A percentile compares a stretch with the other conserved stretches of the same genome.
These are phyloP conservation scores for Allobates femoralis DNA, from an alignment of 2,797 vertebrate species.

Conservation along the genomic window DNA sequence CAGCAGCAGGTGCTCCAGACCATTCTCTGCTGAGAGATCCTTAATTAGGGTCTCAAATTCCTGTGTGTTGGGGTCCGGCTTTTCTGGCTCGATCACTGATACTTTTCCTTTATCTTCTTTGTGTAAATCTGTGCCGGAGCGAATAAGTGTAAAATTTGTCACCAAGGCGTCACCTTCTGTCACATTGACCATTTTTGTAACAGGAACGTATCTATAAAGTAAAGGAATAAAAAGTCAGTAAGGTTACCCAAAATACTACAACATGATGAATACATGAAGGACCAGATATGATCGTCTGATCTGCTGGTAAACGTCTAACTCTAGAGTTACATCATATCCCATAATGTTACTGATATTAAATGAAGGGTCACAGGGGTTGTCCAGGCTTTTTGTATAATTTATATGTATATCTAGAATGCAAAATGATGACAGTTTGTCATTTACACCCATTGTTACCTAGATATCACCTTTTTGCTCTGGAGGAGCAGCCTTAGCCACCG, in stretches of 20 bases:
- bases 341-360: too few relatives aligned
- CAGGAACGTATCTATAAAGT: slow-evolving; percentile 81
- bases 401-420: too few relatives aligned
- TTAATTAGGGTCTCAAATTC: slow-evolving; percentile 89
- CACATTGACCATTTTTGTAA: slow-evolving; percentile 83
- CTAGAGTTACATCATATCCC: too few relatives aligned
- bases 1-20: slow-evolving; percentile 84
- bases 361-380: too few relatives aligned
- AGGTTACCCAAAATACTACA: not conserved
- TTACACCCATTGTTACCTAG: too few relatives aligned
- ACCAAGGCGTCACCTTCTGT: slow-evolving; percentile 77
- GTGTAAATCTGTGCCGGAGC: slow-evolving; percentile 68
- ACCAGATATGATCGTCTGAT: not conserved
- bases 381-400: too few relatives aligned
- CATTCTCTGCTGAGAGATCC: slow-evolving; percentile 86
- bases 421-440: too few relatives aligned
- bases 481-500: too few relatives aligned
- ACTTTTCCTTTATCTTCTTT: slow-evolving; percentile 73
- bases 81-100: slow-evolving; percentile 66
- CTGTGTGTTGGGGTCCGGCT: slow-evolving; percentile 78
- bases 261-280: not conserved
- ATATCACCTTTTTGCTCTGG: too few relatives aligned
- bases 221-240: slow-evolving; percentile 28
- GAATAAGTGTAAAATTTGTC: slow-evolving; percentile 88
- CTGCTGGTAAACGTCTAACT: not conserved